Base-by-base conservation (phyloP, 2,888 invertebrate genomes). In the Temnothorax ravouxi region DNA sequence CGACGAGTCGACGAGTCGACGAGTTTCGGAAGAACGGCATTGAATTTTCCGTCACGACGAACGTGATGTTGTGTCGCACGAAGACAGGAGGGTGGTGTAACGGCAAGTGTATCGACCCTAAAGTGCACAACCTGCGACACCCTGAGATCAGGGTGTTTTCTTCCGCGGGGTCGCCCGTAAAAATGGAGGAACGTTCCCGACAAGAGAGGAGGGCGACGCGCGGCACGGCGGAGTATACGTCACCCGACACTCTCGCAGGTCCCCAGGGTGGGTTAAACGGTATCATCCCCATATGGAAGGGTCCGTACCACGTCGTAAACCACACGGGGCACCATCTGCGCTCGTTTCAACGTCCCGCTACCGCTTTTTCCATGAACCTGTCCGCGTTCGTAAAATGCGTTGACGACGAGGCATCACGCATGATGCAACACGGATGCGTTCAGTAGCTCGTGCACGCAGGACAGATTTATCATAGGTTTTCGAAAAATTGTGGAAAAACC, bases 251-350 rank as follows among this genome's bases (percentile, higher is more conserved):
- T 88, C 90, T 84, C 81, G 83, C 87, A 86, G 83, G 85, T 86
- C 89, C 87, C 88, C 84, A 54, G 88, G 91, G 89, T 86, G 84
- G 86, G 88, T 90, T 90, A 89, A 89, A 90, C 86, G 87, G 90
- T 91, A 89, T 90, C 90, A 91, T 90, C 89, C 89, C 89, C 90
- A 90, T 90, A 90, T 91, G 91, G 90, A 88, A 86, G 87, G 88
- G 85, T 83, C 88, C 83, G 91, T 75, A 80, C 66, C 87, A 89
- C 87, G 83, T 91, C 91, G 89, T 92, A 92, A 92, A 92, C 91
- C 92, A 90, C 84, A 89, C 90, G 88, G 87, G 89, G 87, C 87
- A 92, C 91, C 92, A 92, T 92, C 92, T 92, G 91, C 88, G 91
- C 91, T 85, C 87, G 88, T 88, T 91, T 89, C 87, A 86, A 76